Percentiles rank a stretch among this genome's conserved stretches.
Evolutionary conservation across 1,140 invertebrate species (phyloP).

Genomic region (Saxidomus purpurata): DNA sequence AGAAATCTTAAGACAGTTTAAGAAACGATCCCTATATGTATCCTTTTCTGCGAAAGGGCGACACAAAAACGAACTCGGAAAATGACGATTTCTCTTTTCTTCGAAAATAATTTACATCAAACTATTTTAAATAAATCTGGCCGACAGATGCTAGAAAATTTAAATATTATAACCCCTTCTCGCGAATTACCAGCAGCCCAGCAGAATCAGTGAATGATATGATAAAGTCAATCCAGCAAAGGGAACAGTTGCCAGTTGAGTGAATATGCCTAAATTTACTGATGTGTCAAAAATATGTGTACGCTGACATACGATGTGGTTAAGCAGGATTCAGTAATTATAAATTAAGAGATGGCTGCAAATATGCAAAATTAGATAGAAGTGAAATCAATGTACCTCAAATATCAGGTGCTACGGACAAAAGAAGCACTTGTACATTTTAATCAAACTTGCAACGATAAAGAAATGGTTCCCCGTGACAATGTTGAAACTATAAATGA

Average conservation of each 20-base stretch:
- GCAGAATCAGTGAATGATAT: slow-evolving; percentile 4
- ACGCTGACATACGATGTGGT: slow-evolving; percentile 10
- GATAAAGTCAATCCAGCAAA: not conserved
- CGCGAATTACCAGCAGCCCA: not conserved
- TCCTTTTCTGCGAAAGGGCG: too few relatives aligned
- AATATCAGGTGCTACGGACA: not conserved
- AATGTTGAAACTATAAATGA: too few relatives aligned
- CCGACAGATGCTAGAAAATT: not conserved
- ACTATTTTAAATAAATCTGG: not conserved
- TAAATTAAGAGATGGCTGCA: not conserved
- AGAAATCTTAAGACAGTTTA: too few relatives aligned
- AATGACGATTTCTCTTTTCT: not conserved
- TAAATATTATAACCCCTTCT: not conserved
- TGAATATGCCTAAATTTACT: not conserved
- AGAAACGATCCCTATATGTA: too few relatives aligned
- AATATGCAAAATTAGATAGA: not conserved
- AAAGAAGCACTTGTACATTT: too few relatives aligned
- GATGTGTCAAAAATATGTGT: not conserved
- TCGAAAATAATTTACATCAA: not conserved
- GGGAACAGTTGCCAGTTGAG: not conserved
- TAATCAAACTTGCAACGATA: too few relatives aligned
- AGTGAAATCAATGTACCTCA: not conserved
- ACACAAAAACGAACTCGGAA: too few relatives aligned
- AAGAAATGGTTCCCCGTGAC: too few relatives aligned
- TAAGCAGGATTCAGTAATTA: not conserved